Evolutionary conservation across 2,888 invertebrate genomes (phyloP).

Genomic region (Smittia sp.): DNA sequence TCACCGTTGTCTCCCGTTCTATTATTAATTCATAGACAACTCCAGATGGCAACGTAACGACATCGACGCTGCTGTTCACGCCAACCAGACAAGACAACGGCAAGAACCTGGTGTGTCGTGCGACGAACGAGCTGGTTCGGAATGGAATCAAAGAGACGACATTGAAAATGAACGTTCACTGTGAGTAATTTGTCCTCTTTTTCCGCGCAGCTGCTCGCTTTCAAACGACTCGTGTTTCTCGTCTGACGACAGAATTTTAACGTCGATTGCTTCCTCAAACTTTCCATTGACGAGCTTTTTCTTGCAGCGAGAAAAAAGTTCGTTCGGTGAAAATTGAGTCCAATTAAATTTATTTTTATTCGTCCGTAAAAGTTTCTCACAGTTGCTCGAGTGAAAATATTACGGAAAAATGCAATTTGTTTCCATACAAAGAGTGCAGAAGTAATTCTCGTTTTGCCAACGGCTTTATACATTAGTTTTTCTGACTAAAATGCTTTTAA

Average conservation of each 20-base stretch:
- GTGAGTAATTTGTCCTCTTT: slow-evolving; percentile 60
- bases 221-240: neutral
- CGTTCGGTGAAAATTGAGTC: neutral
- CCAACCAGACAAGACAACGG: slow-evolving; percentile 77
- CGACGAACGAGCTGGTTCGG: slow-evolving; percentile 71
- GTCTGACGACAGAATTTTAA: neutral
- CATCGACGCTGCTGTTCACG: slow-evolving; percentile 70
- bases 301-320: neutral
- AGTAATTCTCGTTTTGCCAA: neutral
- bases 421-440: neutral
- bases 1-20: neutral
- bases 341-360: neutral
- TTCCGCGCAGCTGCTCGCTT: neutral
- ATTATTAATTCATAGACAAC: slow-evolving; percentile 62
- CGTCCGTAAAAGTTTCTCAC: neutral
- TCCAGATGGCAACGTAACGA: slow-evolving; percentile 76
- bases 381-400: neutral
- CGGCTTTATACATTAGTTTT: neutral
- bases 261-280: neutral
- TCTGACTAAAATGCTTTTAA: too few species aligned
- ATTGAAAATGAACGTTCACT: slow-evolving; percentile 80
- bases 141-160: slow-evolving; percentile 73
- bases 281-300: neutral
- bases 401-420: neutral
- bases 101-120: slow-evolving; percentile 74